Base-by-base conservation (phyloP, 2,113 vertebrate genomes). In the Gymnocephalus cernua region DNA sequence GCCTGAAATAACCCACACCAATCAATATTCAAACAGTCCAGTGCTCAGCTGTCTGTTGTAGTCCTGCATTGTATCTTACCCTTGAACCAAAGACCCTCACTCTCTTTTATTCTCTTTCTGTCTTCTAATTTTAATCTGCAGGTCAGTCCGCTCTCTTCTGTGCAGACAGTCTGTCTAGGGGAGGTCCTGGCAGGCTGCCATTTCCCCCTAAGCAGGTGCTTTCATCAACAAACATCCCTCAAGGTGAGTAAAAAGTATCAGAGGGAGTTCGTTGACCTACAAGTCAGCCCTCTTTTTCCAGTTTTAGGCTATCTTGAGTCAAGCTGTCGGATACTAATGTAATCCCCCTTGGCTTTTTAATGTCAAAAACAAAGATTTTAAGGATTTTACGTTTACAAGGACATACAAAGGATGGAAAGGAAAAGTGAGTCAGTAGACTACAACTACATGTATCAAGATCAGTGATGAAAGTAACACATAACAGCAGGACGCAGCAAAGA, bases 11-110 rank as follows among this genome's bases (percentile, higher is more conserved):
- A 83, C 77, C 78, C 80, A 79, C 57, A 57, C 27, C 35, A 71
- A 89, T 92, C 84, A 76, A 88, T 90, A 91, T 85, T 90, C 74
- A 92, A 89, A 87, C 70, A 80, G 67, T 83, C 50, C 58, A 59
- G 74, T 56, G 29, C 82, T 82, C 66, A n/a, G 78, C 84, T 80
- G 80, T 87, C 84, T 82, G 71, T 6, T 62, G 15, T 56, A 23
- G 48, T 50, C 65, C 72, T 56, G 18, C 16, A 44, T 45, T 32
- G 2, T 82, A 29, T 81, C 66, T 70, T 45, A 64, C 57, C 27
- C 23, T 16, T 2, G 29, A 65, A 51, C 44, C 44, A 47, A 57
- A 74, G 15, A 68, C 57, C 38, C 47, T 27, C 4, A 1, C 51
- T 67, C 13, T 58, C 27, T 77, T 27, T 80, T 67, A 18, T 29